Conservation (phyloP, 1,140 invertebrate species). For the Vollenhovia emeryi region DNA sequence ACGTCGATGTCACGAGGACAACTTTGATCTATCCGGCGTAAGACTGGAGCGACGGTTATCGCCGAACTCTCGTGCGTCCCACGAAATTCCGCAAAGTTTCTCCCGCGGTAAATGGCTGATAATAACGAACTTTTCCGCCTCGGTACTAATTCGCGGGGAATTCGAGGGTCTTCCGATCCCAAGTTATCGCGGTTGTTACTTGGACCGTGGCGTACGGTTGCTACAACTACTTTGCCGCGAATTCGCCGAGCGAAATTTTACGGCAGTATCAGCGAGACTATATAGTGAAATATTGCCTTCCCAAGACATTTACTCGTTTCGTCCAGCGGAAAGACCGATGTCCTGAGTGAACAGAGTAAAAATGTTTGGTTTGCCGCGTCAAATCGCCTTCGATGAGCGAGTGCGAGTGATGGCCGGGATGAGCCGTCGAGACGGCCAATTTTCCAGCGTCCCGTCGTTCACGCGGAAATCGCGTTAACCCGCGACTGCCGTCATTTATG, state of each 20-base stretch:
- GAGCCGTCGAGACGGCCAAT: constrained; percentile 48
- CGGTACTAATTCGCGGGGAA: constrained; percentile 13
- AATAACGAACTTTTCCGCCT: constrained; percentile 42
- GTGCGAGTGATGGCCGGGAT: background rate
- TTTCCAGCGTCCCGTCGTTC: constrained; percentile 44
- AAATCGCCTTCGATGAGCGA: background rate
- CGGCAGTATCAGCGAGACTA: background rate
- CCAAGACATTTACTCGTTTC: background rate
- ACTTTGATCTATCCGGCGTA: background rate
- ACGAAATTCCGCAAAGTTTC: constrained; percentile 30
- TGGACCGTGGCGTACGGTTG: background rate
- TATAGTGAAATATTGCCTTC: background rate
- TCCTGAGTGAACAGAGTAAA: background rate
- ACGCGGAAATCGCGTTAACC: constrained; percentile 67
- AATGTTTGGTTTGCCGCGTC: background rate
- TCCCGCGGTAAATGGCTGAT: constrained; percentile 35
- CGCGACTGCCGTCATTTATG: constrained; percentile 68
- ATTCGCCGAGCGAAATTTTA: constrained; percentile 3
- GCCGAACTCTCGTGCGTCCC: background rate
- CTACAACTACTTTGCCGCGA: background rate
- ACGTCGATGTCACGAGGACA: constrained; percentile 15
- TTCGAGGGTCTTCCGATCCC: constrained; percentile 22
- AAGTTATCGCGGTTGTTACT: constrained; percentile 18
- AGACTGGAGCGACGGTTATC: constrained; percentile 12
- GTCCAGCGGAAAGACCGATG: background rate